A percentile compares a stretch with the other conserved stretches of the same genome.
phyloP scores from a whole-genome alignment of 2,797 vertebrate genomes.

The Thunnus albacares region DNA sequence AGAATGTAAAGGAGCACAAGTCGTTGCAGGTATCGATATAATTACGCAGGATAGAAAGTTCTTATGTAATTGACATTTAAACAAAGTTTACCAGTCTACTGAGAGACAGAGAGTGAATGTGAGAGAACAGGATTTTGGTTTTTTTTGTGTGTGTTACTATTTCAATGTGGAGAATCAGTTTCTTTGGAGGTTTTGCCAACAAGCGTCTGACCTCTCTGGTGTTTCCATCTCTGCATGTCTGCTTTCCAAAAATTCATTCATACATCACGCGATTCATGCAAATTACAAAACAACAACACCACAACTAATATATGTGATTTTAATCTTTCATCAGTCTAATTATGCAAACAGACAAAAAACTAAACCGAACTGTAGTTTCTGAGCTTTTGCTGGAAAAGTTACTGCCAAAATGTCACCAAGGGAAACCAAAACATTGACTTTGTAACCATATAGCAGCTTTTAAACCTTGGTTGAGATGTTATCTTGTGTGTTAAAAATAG shows the following conservation, averaged over 20 bases:
- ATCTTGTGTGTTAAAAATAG: not conserved
- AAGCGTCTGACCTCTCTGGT: no score
- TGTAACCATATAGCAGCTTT: not conserved
- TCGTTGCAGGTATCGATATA: not conserved
- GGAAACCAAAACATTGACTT: not conserved
- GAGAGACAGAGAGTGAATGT: no score
- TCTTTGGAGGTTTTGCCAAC: no score
- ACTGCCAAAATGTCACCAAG: no score
- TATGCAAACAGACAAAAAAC: not conserved
- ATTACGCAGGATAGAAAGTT: no score
- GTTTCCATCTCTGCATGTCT: not conserved
- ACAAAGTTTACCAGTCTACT: no score
- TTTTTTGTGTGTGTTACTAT: not conserved
- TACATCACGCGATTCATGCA: not conserved
- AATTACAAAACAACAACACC: not conserved
- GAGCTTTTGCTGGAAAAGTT: not conserved
- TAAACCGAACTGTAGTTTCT: not conserved
- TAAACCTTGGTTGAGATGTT: not conserved
- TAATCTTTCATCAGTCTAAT: not conserved
- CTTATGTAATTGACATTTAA: no score
- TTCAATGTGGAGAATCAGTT: no score
- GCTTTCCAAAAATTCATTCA: not conserved
- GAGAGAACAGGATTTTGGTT: no score
- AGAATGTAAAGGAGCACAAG: not conserved
- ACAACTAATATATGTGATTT: not conserved